phyloP scores from a whole-genome alignment of 2,888 invertebrate species.

The Vannuccia rotundouncinata region DNA sequence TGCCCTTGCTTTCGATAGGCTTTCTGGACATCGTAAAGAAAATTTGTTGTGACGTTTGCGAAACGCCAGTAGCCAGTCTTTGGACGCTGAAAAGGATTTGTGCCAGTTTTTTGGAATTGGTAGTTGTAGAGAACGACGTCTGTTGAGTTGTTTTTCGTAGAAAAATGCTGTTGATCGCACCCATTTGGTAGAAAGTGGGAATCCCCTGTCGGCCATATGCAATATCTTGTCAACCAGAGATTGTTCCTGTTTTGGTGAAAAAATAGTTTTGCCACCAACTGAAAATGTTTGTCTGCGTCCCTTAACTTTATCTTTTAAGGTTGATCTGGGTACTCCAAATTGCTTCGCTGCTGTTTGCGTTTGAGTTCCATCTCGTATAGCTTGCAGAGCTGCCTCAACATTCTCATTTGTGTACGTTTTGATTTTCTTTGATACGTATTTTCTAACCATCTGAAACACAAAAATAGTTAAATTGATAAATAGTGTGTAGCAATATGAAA shows the following conservation, averaged over 20 bases:
- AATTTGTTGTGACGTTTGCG: neutral
- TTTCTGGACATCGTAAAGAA: neutral
- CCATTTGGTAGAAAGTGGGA: neutral
- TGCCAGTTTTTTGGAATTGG: neutral
- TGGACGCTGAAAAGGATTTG: neutral
- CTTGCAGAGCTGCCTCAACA: constrained; percentile 1
- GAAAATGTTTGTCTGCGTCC: neutral
- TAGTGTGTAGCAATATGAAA: neutral
- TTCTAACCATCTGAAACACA: neutral
- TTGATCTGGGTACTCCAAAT: constrained; percentile 3
- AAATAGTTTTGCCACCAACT: neutral
- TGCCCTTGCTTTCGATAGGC: neutral
- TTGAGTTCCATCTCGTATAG: constrained; percentile 5
- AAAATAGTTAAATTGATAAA: neutral
- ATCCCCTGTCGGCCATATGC: neutral
- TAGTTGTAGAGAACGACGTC: neutral
- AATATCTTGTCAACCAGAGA: neutral
- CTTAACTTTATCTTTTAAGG: neutral
- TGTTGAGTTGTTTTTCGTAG: neutral
- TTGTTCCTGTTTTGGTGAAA: neutral
- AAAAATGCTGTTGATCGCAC: neutral
- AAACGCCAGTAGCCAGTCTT: constrained; percentile 1
- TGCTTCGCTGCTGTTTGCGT: constrained; percentile 1
- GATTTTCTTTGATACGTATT: constrained; percentile 7
- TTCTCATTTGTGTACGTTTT: neutral